These are phyloP conservation scores for Melozone crissalis DNA, from an alignment of 2,113 vertebrate genomes.

Conservation along the genomic window DNA sequence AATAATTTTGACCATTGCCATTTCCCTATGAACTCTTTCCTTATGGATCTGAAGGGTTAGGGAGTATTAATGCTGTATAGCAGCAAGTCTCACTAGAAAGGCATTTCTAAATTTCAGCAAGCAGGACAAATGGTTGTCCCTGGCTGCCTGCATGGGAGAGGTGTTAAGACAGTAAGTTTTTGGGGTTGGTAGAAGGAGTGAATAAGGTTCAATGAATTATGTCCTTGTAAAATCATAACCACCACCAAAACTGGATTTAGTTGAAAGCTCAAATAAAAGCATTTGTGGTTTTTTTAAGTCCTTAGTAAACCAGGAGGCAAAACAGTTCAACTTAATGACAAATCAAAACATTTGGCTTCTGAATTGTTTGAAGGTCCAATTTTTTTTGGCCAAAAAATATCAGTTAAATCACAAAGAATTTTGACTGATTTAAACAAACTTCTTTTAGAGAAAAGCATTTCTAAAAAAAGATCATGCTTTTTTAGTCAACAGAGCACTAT, in stretches of 20 bases:
- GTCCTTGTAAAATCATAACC: not conserved
- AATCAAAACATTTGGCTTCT: constrained; percentile 9
- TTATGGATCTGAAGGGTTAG: not conserved
- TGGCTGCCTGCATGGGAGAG: not conserved
- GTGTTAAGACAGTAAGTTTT: not conserved
- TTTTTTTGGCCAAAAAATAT: not conserved
- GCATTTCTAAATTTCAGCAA: not conserved
- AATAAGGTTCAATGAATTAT: not conserved
- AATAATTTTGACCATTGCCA: not conserved
- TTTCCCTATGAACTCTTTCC: not conserved
- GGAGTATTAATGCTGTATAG: not conserved
- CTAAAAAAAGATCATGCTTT: not conserved
- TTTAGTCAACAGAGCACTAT: not conserved
- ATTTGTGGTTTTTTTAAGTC: not conserved
- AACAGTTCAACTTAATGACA: not conserved
- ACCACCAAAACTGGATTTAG: not conserved
- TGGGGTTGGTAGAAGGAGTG: not conserved
- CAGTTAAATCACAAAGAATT: not conserved
- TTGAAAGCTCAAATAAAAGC: not conserved
- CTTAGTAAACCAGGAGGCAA: not conserved
- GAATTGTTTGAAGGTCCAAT: not conserved
- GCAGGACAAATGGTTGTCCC: not conserved
- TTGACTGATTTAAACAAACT: not conserved
- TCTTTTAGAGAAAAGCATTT: not conserved
- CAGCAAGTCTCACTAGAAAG: not conserved